A percentile compares a stretch with the other conserved stretches of the same genome.
Evolutionary conservation across 2,113 vertebrate species (phyloP).

Genomic region (Micronycteris hirsuta): DNA sequence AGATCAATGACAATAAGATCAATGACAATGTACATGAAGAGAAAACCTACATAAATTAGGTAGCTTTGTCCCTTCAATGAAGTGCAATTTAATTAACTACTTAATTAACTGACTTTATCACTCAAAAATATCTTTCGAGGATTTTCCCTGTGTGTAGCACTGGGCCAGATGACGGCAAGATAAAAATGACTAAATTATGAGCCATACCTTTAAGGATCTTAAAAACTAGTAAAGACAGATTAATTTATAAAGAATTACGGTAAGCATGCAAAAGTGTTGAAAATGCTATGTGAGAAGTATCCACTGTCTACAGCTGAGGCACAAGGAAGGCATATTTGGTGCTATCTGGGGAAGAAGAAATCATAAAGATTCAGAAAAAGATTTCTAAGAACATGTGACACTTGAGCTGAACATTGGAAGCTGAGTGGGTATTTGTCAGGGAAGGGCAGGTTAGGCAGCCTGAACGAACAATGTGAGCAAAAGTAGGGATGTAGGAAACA

Average conservation of each 20-base stretch:
- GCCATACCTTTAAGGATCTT: neutral
- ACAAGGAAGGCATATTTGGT: neutral
- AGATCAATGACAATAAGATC: neutral
- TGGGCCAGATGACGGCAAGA: neutral
- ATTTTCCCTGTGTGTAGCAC: neutral
- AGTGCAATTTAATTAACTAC: neutral
- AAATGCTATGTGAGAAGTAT: neutral
- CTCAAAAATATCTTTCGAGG: neutral
- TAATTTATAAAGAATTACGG: neutral
- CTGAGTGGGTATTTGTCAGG: neutral
- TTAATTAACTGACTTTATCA: neutral
- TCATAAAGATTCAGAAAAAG: neutral
- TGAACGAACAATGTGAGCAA: neutral
- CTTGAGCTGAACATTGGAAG: neutral
- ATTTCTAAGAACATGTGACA: neutral
- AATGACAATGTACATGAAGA: neutral
- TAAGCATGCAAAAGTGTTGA: neutral
- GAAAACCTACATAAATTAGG: constrained; percentile 19
- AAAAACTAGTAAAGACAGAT: neutral
- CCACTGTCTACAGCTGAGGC: neutral
- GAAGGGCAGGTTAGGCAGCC: neutral
- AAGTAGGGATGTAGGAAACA: neutral
- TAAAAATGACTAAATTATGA: neutral
- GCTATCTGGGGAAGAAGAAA: neutral
- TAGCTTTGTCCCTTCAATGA: neutral